Base-by-base conservation (phyloP, 2,888 invertebrate species). In the Myopa testacea region DNA sequence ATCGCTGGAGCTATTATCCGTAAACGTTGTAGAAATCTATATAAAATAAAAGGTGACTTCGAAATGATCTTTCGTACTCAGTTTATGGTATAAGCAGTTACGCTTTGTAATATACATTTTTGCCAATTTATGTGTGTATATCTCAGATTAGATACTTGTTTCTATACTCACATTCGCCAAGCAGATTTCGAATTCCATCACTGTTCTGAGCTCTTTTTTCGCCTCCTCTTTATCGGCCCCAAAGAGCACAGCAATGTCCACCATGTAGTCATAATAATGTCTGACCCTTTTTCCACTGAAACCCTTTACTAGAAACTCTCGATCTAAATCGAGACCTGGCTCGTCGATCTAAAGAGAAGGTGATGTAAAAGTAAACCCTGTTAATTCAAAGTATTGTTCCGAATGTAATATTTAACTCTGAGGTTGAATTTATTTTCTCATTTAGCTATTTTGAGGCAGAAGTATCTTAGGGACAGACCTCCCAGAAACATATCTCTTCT, bases 1-100 rank as follows among this genome's bases (percentile, higher is more conserved):
- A 81, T 94, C 94, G 6, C 95, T 94, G 8, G 96, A 96, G 87
- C 98, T 97, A 81, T 98, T 93, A 67, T 98, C 95, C 87, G 98
- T 98, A 83, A 94, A 93, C 6, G 97, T 96, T 87, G 95, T 90
- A 8, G 96, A 96, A 84, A 95, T 95, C 95, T 96, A 87, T 10
- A n/a, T 10, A 38, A 26, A 45, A n/a, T n/a, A 26, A 52, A 19
- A 58, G 58, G 5, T n/a, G 19, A 58, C 16, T 19, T n/a, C n/a
- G 12, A 12, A 58, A 58, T 26, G 26, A 26, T 26, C 26, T 26
- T 26, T 26, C 26, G 26, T 26, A 26, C 26, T 26, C 26, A 26
- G 26, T 26, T 26, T 26, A 26, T 26, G 26, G 26, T 26, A 26
- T 26, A 26, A 26, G 2, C 26, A 26, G 26, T 26, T 1, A 1